Base-by-base conservation (phyloP, 2,797 vertebrate species). In the Pampus argenteus region DNA sequence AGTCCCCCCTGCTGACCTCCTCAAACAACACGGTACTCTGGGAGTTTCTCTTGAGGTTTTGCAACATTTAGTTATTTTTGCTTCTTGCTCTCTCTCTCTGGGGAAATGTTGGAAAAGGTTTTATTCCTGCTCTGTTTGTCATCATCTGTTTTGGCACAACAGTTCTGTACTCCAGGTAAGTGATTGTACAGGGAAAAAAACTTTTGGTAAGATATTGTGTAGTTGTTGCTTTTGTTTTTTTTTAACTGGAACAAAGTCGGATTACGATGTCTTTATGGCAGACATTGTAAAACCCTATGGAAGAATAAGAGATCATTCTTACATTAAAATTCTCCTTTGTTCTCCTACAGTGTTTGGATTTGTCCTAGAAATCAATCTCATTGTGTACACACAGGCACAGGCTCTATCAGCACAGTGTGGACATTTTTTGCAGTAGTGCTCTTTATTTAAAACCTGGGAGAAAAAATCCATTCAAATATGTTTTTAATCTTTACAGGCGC, bases 131-230 rank as follows among this genome's bases (percentile, higher is more conserved):
- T 95, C 18, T 92, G 85, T 73, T 67, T 95, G 76, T 76, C 84
- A 9, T 57, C 89, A 9, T 57, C 89, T 31, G 60, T 75, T 64
- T 9, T 87, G 78, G 83, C 88, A 38, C 42, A 79, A 36, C 25
- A 87, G 42, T 83, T 90, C 62, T 98, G 96, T 78, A 50, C n/a
- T 29, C 91, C 93, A 90, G 94, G 97, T 98, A 93, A 85, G 81
- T 57, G 20, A 64, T 14, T n/a, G 4, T 0, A 11, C 0, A 2
- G 11, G 9, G 8, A 15, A 17, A 25, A 2, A 50, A 40, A 44
- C 2, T 9, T 63, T 38, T 34, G 0, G 17, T 54, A 2, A 28
- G 31, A 67, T 62, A 7, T 34, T 44, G 18, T 52, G 2, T 20
- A 15, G 56, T 57, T 9, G 2, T 51, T 44, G 18, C 47, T 28